Base-by-base conservation (phyloP, 30 jellyfish, hydroid and myxozoan species). In the Pseudorhiza aurosa region DNA sequence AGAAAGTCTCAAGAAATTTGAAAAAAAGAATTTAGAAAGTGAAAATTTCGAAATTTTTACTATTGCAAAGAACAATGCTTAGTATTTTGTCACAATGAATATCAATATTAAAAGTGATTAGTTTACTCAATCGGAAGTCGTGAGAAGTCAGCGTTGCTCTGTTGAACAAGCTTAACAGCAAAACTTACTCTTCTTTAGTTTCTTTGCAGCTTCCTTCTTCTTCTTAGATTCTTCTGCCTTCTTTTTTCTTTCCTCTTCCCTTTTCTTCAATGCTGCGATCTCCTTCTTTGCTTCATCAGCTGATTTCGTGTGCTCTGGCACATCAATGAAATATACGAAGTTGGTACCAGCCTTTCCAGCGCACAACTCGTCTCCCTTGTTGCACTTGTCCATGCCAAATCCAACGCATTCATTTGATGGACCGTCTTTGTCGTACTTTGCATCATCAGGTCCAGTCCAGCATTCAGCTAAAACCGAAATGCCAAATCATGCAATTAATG, bases 371-470 rank as follows among this genome's bases (percentile, higher is more conserved):
- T 95, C 85, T 3, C 12, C 42, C 31, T 59, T 65, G 44, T 42
- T 67, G 77, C 99, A 93, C 51, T 87, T 71, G 75, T 87, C 44
- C 89, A 78, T 56, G 28, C 92, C 96, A 53, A 75, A 93, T 56
- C 97, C 87, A 28, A 93, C 99, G 35, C 99, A 93, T 45, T 82
- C 87, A 18, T 85, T 90, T 2, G 99, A 79, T 58, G 85, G 74
- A 26, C 99, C 99, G 56, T 93, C 99, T 35, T 63, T 57, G 80
- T 93, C 99, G 96, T 84, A 93, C 59, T 86, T 93, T 46, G 96
- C 29, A 78, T 87, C 95, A 58, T 93, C 99, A 47, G 97, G 91
- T 18, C 99, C 99, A 47, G 97, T 64, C 99, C 99, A 93, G 94
- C 99, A 93, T 86, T 93, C 99, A 81, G 97, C 99, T 93, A 64